Evolutionary conservation across 2,797 vertebrate genomes (phyloP).

Genomic region (Sebastes kiyomatsui): DNA sequence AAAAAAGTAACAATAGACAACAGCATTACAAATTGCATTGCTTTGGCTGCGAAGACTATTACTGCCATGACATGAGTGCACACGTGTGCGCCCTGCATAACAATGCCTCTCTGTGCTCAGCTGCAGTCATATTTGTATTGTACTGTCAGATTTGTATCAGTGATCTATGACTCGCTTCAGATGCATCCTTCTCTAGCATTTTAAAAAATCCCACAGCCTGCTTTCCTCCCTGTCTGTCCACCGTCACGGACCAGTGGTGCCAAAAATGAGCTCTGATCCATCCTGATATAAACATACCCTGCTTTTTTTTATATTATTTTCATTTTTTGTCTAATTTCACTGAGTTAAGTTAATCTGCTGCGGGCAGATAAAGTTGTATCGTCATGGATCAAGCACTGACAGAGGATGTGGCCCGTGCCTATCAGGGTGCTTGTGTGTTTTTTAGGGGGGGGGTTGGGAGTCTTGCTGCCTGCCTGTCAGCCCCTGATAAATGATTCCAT

Average conservation of each 20-base stretch:
- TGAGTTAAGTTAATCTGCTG: slow-evolving; percentile 44
- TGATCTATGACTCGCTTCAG: slow-evolving; percentile 43
- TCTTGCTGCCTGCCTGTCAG: slow-evolving; percentile 74
- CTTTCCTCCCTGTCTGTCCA: slow-evolving; percentile 13
- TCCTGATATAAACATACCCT: neutral
- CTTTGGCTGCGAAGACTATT: neutral
- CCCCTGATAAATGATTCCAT: slow-evolving; percentile 84
- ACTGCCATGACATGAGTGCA: neutral
- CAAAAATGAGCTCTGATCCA: slow-evolving; percentile 41
- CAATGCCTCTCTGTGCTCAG: slow-evolving; percentile 18
- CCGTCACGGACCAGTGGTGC: slow-evolving; percentile 27
- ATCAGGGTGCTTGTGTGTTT: slow-evolving; percentile 38
- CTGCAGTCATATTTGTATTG: slow-evolving; percentile 30
- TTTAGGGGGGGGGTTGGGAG: neutral
- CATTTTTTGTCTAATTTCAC: slow-evolving; percentile 37
- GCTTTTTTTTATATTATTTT: neutral
- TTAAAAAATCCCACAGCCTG: neutral
- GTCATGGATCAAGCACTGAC: slow-evolving; percentile 41
- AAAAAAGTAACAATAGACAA: neutral
- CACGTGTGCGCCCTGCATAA: slow-evolving; percentile 3
- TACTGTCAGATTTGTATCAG: slow-evolving; percentile 46
- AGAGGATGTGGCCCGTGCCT: slow-evolving; percentile 17
- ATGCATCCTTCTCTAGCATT: slow-evolving; percentile 30
- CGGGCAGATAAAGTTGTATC: slow-evolving; percentile 52
- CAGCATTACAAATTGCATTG: neutral